Conservation (phyloP, 2,888 invertebrate species). For the Gibbula magus region DNA sequence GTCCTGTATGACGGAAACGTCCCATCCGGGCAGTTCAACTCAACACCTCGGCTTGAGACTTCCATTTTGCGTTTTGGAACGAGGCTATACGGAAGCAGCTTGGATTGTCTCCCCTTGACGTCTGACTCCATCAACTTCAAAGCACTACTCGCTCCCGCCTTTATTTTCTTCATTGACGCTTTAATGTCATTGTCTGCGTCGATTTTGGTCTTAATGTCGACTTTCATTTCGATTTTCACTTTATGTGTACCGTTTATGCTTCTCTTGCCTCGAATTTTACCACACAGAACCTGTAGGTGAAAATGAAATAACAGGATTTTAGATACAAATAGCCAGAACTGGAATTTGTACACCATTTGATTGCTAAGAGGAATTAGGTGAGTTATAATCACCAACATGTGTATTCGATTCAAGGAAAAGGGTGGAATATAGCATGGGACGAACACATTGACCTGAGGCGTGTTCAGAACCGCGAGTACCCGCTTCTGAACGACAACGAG, state of each 20-base stretch:
- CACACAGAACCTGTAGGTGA: not conserved
- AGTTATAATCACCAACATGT: no score
- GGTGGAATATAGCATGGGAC: no score
- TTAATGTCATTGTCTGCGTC: not conserved
- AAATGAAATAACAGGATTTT: not conserved
- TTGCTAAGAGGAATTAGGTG: no score
- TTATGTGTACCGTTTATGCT: not conserved
- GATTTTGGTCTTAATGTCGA: not conserved
- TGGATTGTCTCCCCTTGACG: not conserved
- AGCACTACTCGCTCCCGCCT: not conserved
- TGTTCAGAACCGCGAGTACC: no score
- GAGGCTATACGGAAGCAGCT: not conserved
- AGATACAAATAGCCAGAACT: no score
- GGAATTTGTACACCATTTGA: no score
- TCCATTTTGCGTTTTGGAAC: not conserved
- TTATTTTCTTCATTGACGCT: not conserved
- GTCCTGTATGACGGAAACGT: not conserved
- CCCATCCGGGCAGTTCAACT: not conserved
- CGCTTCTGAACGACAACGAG: no score
- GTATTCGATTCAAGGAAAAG: no score
- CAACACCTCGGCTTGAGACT: not conserved
- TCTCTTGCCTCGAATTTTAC: not conserved
- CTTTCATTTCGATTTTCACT: not conserved
- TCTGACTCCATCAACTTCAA: not conserved
- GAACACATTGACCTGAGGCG: no score